Conservation (phyloP, 2,113 vertebrate species). For the Hippocampus zosterae region DNA sequence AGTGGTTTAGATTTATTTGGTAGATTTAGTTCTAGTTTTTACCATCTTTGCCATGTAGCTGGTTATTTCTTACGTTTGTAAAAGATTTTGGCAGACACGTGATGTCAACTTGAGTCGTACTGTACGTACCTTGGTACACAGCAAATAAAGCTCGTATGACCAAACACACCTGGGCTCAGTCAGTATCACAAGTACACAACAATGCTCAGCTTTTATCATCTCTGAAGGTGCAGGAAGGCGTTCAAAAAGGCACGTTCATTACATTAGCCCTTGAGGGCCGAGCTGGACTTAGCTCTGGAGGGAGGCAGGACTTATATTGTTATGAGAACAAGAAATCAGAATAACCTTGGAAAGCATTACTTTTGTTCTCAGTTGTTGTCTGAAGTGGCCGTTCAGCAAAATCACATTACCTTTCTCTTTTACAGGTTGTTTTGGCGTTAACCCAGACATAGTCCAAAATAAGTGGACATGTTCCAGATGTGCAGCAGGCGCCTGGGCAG, state of each 20-base stretch:
- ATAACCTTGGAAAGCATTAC: not conserved
- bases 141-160: not conserved
- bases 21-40: not conserved
- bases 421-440: constrained; percentile 91
- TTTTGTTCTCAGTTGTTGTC: not conserved
- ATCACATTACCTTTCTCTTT: constrained; percentile 4
- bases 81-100: not conserved
- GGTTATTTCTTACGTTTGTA: not conserved
- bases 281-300: not conserved
- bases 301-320: not conserved
- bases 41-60: not conserved
- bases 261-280: constrained; percentile 52
- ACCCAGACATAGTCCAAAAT: constrained; percentile 75
- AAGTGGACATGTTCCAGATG: constrained; percentile 90
- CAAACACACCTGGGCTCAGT: not conserved
- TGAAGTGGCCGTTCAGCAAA: not conserved
- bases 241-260: constrained; percentile 32
- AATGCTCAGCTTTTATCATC: constrained; percentile 57
- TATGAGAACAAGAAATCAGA: not conserved
- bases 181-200: not conserved
- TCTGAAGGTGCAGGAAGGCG: constrained; percentile 36
- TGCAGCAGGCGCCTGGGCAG: constrained; percentile 77
- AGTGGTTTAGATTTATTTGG: not conserved
- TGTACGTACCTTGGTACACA: not conserved
- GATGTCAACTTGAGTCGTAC: not conserved